Conservation (phyloP, 2,113 vertebrate species). For the Pachyramphus minor region DNA sequence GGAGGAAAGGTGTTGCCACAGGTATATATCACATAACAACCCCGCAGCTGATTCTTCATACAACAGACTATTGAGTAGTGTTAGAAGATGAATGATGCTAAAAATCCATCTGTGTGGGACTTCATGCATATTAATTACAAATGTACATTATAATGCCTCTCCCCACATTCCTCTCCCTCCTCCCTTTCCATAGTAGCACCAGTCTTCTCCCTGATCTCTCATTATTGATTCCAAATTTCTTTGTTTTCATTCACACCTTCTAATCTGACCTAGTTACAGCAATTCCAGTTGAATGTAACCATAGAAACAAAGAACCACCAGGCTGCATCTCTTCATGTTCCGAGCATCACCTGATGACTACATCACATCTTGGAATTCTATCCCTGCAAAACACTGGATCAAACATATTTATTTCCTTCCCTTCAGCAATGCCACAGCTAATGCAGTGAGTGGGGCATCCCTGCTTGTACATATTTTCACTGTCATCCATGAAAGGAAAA, state of each 20-base stretch:
- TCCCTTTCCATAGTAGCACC: not conserved
- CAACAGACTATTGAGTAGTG: rapidly evolving
- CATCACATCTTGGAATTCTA: not conserved
- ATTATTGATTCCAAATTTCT: not conserved
- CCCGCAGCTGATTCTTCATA: not conserved
- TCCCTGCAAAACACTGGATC: not conserved
- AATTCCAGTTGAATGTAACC: constrained; percentile 9
- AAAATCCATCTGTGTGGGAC: not conserved
- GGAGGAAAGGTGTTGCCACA: not conserved
- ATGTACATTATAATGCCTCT: not conserved
- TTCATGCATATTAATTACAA: rapidly evolving
- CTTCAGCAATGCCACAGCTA: not conserved
- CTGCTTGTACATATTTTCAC: not conserved
- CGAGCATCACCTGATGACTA: not conserved
- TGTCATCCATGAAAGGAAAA: rapidly evolving
- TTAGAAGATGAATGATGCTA: not conserved
- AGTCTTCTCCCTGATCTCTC: not conserved
- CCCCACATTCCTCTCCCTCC: not conserved
- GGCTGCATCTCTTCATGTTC: not conserved
- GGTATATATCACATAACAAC: not conserved
- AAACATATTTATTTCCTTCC: not conserved
- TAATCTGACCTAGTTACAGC: constrained; percentile 26
- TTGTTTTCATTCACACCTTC: constrained; percentile 41
- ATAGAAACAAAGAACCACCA: constrained; percentile 46
- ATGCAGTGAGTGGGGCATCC: not conserved